These are phyloP conservation scores for Latrodectus geometricus DNA, from an alignment of 1,140 invertebrate genomes.

Conservation along the genomic window DNA sequence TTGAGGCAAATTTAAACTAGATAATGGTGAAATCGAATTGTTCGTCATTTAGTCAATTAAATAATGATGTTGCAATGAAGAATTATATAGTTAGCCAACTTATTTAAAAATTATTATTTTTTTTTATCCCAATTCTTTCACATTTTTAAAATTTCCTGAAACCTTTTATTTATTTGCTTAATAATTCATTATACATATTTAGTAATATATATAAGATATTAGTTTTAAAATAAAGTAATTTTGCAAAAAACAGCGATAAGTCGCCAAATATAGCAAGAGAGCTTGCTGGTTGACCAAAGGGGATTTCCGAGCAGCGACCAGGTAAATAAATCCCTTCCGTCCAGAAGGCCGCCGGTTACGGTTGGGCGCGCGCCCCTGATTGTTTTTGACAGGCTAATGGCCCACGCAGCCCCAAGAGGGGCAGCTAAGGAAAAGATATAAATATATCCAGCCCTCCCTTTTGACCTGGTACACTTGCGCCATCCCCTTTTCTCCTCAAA, in stretches of 20 bases:
- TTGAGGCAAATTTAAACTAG: no score
- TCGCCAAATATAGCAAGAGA: conserved; percentile 16
- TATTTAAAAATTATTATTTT: no score
- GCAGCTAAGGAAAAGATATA: conserved; percentile 16
- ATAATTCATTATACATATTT: no score
- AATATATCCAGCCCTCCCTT: conserved; percentile 1
- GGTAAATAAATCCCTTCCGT: conserved; percentile 49
- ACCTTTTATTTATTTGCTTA: no score
- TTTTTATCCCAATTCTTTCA: no score
- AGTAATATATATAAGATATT: no score
- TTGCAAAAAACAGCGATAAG: neutral
- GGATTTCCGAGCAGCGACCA: conserved; percentile 10
- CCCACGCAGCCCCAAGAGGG: conserved; percentile 40
- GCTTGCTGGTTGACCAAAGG: conserved; percentile 35
- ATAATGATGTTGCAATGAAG: no score
- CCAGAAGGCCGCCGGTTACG: conserved; percentile 16
- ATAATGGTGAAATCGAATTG: no score
- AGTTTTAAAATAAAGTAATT: no score
- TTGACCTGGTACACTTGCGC: neutral
- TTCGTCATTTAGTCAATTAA: no score
- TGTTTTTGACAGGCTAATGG: conserved; percentile 59
- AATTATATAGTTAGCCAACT: no score
- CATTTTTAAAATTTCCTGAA: no score
- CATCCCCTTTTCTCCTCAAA: neutral
- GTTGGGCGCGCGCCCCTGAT: conserved; percentile 36